phyloP scores from a whole-genome alignment of 1,140 invertebrate genomes.

The Hestina assimilis region DNA sequence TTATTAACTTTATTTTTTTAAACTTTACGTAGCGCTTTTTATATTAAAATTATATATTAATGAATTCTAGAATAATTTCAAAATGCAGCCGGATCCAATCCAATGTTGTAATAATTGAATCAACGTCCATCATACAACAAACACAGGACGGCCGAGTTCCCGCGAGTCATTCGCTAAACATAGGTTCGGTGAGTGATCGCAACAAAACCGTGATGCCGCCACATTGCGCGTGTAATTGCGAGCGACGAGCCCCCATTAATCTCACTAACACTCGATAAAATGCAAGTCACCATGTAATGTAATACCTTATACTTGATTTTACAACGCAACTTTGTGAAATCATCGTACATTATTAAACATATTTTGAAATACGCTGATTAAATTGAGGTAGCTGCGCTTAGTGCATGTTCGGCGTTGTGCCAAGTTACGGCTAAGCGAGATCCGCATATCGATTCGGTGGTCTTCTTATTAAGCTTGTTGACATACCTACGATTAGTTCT shows the following conservation, averaged over 20 bases:
- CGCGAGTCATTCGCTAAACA: slow-evolving; percentile 55
- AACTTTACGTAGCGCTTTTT: too few relatives aligned
- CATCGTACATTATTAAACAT: slow-evolving; percentile 38
- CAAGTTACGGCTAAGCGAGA: slow-evolving; percentile 37
- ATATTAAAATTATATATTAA: neutral
- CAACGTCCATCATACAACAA: slow-evolving; percentile 28
- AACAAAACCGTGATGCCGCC: slow-evolving; percentile 61
- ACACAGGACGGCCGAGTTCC: slow-evolving; percentile 27
- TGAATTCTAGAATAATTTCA: neutral
- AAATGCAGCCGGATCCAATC: neutral
- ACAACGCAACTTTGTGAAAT: slow-evolving; percentile 36
- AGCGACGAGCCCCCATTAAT: slow-evolving; percentile 67
- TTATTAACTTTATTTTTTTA: too few relatives aligned
- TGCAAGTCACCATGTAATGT: slow-evolving; percentile 71
- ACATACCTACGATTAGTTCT: slow-evolving; percentile 19
- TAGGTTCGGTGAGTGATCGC: slow-evolving; percentile 46
- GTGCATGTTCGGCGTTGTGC: slow-evolving; percentile 35
- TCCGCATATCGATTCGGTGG: slow-evolving; percentile 42
- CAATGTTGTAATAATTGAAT: slow-evolving; percentile 23
- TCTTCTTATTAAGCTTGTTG: slow-evolving; percentile 38
- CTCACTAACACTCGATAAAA: slow-evolving; percentile 72
- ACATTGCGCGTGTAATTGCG: slow-evolving; percentile 76
- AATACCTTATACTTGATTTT: slow-evolving; percentile 48
- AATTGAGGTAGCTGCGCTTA: slow-evolving; percentile 42
- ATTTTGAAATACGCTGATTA: slow-evolving; percentile 37